Evolutionary conservation across 1,140 invertebrate genomes (phyloP).

Genomic region (Magallana gigas): DNA sequence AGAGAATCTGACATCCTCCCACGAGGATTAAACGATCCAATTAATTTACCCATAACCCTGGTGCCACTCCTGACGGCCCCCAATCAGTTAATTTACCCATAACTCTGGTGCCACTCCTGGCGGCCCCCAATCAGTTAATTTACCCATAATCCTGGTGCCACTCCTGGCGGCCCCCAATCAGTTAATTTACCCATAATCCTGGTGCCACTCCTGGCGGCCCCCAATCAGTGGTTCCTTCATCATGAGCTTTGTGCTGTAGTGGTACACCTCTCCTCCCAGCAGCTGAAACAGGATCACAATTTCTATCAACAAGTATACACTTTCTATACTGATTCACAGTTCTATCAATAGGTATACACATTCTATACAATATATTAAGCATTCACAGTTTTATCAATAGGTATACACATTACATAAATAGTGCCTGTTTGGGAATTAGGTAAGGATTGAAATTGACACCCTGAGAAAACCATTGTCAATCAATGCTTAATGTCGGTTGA

Average conservation of each 20-base stretch:
- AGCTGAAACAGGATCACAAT: conserved; percentile 45
- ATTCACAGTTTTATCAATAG: neutral
- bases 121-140: neutral
- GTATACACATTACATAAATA: neutral
- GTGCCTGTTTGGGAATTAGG: neutral
- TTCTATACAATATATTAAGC: too few relatives aligned
- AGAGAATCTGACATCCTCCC: neutral
- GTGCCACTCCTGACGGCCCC: conserved; percentile 57
- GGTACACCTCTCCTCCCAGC: conserved; percentile 61
- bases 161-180: too few relatives aligned
- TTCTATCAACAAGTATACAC: neutral
- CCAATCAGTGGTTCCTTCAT: conserved; percentile 63
- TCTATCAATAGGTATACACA: too few relatives aligned
- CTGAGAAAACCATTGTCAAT: too few relatives aligned
- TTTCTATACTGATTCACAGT: neutral
- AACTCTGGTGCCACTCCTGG: neutral
- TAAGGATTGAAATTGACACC: too few relatives aligned
- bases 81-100: neutral
- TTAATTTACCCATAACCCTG: conserved; percentile 54
- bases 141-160: neutral
- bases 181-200: conserved; percentile 62
- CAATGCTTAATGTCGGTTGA: too few relatives aligned
- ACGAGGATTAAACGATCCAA: neutral
- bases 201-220: conserved; percentile 62
- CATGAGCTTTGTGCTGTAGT: conserved; percentile 61